A percentile compares a stretch with the other conserved stretches of the same genome.
Evolutionary conservation across 2,113 vertebrate genomes (phyloP).

Genomic region (Machaerirhynchus nigripectus): DNA sequence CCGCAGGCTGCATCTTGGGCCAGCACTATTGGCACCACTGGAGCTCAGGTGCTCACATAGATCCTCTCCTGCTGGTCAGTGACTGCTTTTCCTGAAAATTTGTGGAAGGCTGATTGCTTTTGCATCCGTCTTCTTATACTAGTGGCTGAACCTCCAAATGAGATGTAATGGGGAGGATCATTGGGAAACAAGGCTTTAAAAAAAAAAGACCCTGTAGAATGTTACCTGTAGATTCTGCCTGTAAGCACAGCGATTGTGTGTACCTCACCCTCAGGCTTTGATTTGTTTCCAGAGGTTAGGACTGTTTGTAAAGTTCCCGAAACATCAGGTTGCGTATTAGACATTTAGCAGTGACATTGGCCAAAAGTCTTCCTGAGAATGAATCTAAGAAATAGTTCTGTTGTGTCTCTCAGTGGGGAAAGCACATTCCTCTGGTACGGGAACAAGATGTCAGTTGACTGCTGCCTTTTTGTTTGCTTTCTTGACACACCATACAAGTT

Average conservation of each 20-base stretch:
- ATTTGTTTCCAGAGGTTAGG: not conserved
- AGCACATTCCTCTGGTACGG: not conserved
- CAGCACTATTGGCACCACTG: accelerated
- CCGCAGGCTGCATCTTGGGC: not conserved
- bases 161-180: not conserved
- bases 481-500: not conserved
- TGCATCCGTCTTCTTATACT: not conserved
- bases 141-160: not conserved
- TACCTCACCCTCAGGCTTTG: not conserved
- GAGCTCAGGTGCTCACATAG: not conserved
- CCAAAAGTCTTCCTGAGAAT: not conserved
- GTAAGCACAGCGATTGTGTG: accelerated
- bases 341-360: not conserved
- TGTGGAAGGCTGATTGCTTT: not conserved
- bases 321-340: not conserved
- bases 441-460: not conserved
- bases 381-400: not conserved
- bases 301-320: not conserved
- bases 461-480: not conserved
- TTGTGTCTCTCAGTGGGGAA: not conserved
- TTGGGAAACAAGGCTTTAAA: not conserved
- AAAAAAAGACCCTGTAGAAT: not conserved
- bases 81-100: not conserved
- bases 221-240: not conserved
- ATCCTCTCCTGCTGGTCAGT: not conserved